phyloP scores from a whole-genome alignment of 2,888 invertebrate genomes.

The Caenorhabditis afra region DNA sequence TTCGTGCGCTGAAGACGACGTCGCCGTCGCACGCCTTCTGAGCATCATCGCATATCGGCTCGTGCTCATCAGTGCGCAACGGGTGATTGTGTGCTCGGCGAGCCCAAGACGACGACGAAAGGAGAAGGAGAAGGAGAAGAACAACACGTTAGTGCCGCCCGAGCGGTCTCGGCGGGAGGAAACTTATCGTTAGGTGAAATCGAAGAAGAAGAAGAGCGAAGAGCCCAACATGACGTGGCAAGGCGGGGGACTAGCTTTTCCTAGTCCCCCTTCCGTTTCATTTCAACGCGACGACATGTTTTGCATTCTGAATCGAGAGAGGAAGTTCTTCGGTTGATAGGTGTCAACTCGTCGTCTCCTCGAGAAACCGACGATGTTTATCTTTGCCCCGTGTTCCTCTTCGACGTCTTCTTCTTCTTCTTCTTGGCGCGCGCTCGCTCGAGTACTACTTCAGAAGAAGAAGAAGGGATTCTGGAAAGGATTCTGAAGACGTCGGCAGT shows the following conservation, averaged over 20 bases:
- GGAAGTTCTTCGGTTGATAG: slow-evolving; percentile 21
- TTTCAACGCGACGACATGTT: no score
- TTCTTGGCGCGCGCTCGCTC: no score
- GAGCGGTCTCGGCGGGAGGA: slow-evolving; percentile 1
- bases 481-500: slow-evolving; percentile 5
- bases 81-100: slow-evolving; percentile 10
- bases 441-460: background rate
- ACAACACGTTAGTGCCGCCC: slow-evolving; percentile 47
- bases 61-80: slow-evolving; percentile 49
- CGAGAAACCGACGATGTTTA: background rate
- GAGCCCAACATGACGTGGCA: no score
- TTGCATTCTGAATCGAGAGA: slow-evolving; percentile 21
- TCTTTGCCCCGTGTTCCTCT: slow-evolving; percentile 7
- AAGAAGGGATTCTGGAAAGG: no score
- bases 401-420: slow-evolving; percentile 13
- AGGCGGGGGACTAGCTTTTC: background rate
- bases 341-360: no score
- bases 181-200: slow-evolving; percentile 46
- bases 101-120: background rate
- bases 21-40: no score
- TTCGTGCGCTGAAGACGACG: no score
- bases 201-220: slow-evolving; percentile 3
- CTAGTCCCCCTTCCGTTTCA: background rate
- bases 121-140: no score
- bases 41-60: no score